A percentile compares a stretch with the other conserved stretches of the same genome.
These are phyloP conservation scores for Poliocrania exsul DNA, from an alignment of 2,797 vertebrate genomes.

Conservation along the genomic window DNA sequence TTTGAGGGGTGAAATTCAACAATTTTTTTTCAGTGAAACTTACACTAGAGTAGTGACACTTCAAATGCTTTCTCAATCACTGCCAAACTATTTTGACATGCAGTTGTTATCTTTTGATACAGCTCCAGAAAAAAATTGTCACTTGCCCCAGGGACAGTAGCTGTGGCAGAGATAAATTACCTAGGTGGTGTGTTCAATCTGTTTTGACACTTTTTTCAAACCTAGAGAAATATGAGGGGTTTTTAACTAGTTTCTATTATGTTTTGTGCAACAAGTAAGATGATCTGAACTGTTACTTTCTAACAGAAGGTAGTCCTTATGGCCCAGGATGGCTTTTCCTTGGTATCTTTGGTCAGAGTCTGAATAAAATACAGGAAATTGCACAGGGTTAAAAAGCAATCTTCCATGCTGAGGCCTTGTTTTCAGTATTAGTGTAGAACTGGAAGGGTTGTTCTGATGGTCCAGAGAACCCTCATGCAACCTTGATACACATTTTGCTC, in stretches of 20 bases:
- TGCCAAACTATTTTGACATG: neutral
- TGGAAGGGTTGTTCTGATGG: neutral
- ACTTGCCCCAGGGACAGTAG: neutral
- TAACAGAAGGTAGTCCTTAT: accelerated
- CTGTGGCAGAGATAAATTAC: neutral
- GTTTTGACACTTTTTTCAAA: neutral
- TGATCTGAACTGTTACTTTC: neutral
- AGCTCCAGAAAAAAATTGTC: neutral
- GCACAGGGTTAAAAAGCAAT: neutral
- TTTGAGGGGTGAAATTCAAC: neutral
- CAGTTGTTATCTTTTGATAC: neutral
- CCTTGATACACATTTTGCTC: accelerated
- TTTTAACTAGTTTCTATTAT: neutral
- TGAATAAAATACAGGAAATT: neutral
- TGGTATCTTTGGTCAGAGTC: neutral
- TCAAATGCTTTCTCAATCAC: neutral
- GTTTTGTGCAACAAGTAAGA: neutral
- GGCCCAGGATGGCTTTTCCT: neutral
- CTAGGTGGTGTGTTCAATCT: neutral
- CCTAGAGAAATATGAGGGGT: neutral
- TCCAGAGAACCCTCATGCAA: neutral
- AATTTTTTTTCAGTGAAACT: neutral
- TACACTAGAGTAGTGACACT: neutral
- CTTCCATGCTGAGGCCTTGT: neutral
- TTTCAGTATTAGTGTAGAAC: neutral